Evolutionary conservation across 2,888 invertebrate genomes (phyloP).

Genomic region (Microctonus brassicae): DNA sequence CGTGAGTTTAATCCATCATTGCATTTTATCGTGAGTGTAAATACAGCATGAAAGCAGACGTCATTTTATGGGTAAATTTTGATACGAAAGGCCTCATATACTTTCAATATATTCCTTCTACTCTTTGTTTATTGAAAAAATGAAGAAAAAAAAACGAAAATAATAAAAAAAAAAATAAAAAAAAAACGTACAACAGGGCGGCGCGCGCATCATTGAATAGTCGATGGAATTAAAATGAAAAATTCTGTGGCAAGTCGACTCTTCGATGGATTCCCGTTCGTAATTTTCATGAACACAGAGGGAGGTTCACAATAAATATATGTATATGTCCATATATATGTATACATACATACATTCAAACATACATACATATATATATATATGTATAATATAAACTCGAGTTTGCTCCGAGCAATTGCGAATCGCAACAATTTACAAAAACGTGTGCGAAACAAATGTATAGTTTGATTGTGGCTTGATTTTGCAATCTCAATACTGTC

Average conservation of each 20-base stretch:
- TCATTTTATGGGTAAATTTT: conserved; percentile 41
- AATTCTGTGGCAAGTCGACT: background rate
- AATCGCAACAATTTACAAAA: conserved; percentile 36
- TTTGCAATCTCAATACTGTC: conserved; percentile 64
- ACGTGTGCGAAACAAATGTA: conserved; percentile 38
- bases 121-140: conserved; percentile 41
- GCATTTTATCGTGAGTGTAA: conserved; percentile 63
- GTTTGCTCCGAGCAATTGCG: conserved; percentile 17
- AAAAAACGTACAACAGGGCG: conserved; percentile 1
- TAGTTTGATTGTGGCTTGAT: conserved; percentile 66
- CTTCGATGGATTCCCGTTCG: background rate
- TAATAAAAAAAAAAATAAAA: background rate
- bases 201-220: background rate
- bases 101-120: conserved; percentile 46
- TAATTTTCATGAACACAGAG: background rate
- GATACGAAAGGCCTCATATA: conserved; percentile 48
- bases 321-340: background rate
- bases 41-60: conserved; percentile 53
- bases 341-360: conserved; percentile 10
- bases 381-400: conserved; percentile 15
- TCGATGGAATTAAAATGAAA: background rate
- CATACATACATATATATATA: conserved; percentile 22
- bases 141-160: conserved; percentile 28
- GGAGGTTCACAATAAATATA: background rate
- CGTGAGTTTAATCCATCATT: conserved; percentile 53